Base-by-base conservation (phyloP, 1,140 invertebrate species). In the Caenorhabditis inopinata region DNA sequence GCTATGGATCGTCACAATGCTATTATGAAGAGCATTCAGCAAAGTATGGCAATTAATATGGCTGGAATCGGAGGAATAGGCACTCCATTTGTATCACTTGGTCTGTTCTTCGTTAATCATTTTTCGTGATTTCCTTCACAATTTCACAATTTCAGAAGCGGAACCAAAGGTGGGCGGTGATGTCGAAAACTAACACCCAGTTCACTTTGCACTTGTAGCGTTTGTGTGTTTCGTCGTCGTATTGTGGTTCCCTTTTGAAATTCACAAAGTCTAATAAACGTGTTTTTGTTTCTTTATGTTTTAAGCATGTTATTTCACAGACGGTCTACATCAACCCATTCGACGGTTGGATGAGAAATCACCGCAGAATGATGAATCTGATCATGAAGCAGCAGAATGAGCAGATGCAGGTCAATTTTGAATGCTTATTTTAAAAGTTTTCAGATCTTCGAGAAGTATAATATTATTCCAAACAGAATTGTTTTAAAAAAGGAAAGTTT, bases 201-300 rank as follows among this genome's bases (percentile, higher is more conserved):
- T 9, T 58, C 58, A 38, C 58, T 16, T 42, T 38, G 58, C 58
- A 68, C 58, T 21, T 42, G 23, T 68, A 68, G 58, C 38, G 11
- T 68, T 9, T 53, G 49, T 68, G 32, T 68, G 23, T 68, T 7
- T 68, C 32, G 58, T 68, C 58, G 32, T 51, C 46, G 16, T 5
- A 1, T 25, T 14, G 11, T 51, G 7, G 7, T 21, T 29, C n/a
- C 3, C 32, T 12, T 29, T 42, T 29, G 14, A 32, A 58, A 29
- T 58, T 58, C 58, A 68, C 58, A n/a, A 42, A 68, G 23, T 68
- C 53, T 62, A 68, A 68, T 68, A 68, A 68, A 68, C 58, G 58
- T 38, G 29, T 68, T 68, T 68, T 38, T 68, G 58, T 68, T 68
- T 68, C 25, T 68, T 9, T 68, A 32, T 68, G 7, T 29, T 51